Evolutionary conservation across 2,113 vertebrate species (phyloP).

Genomic region (Protobothrops flavoviridis): DNA sequence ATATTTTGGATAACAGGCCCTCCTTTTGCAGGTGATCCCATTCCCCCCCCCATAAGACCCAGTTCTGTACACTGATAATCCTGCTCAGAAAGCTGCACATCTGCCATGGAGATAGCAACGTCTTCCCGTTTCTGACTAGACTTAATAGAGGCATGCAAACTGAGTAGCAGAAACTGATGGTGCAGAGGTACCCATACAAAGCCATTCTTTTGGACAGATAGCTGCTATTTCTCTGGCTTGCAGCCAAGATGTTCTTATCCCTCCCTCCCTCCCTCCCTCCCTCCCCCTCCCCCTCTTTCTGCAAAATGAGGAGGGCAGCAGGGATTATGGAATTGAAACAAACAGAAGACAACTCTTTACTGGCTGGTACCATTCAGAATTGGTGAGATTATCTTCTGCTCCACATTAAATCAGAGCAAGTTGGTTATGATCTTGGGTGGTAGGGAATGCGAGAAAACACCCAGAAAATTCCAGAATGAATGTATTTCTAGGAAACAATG

Average conservation of each 20-base stretch:
- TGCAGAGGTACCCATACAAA: background rate
- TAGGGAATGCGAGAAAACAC: background rate
- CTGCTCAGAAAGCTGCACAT: background rate
- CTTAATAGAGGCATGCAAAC: background rate
- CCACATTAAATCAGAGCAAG: background rate
- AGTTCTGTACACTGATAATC: background rate
- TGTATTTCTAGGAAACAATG: background rate
- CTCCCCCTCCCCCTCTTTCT: background rate
- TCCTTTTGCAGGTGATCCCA: too few species aligned
- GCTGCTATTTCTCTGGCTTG: background rate
- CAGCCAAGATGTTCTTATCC: conserved; percentile 4
- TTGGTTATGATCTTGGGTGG: background rate
- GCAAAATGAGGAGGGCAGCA: background rate
- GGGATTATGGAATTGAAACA: background rate
- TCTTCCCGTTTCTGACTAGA: background rate
- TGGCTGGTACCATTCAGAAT: background rate
- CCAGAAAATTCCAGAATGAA: background rate
- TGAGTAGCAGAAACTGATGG: background rate
- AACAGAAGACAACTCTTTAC: background rate
- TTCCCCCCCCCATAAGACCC: too few species aligned
- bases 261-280: background rate
- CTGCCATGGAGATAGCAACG: background rate
- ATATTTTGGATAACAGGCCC: too few species aligned
- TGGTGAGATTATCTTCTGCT: background rate
- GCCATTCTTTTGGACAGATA: background rate